A percentile compares a stretch with the other conserved stretches of the same genome.
phyloP scores from a whole-genome alignment of 2,888 invertebrate species.

The Clitarchus hookeri region DNA sequence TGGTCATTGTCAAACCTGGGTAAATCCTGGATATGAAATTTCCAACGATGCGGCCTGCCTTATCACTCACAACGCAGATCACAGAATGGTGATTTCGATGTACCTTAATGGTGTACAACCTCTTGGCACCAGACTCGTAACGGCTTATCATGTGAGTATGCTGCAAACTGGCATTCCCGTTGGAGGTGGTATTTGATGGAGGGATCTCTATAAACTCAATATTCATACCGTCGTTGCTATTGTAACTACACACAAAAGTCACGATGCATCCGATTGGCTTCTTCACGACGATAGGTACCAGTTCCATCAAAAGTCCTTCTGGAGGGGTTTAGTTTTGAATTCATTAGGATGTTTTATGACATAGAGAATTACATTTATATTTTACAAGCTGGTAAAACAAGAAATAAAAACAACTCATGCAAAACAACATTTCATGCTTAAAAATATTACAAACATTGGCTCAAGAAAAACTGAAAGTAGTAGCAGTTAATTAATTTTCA shows the following conservation, averaged over 20 bases:
- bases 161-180: slow-evolving; percentile 15
- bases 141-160: slow-evolving; percentile 27
- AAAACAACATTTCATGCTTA: neutral
- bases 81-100: slow-evolving; percentile 50
- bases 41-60: slow-evolving; percentile 49
- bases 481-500: too few species aligned
- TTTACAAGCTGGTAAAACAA: neutral
- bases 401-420: neutral
- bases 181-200: neutral
- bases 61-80: slow-evolving; percentile 51
- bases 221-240: slow-evolving; percentile 52
- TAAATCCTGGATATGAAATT: slow-evolving; percentile 51
- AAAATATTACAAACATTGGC: neutral
- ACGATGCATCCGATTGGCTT: slow-evolving; percentile 54
- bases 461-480: neutral
- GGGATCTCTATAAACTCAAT: slow-evolving; percentile 53
- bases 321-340: neutral
- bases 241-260: slow-evolving; percentile 59
- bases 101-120: slow-evolving; percentile 41
- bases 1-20: slow-evolving; percentile 50
- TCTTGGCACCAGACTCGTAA: slow-evolving; percentile 41
- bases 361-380: neutral
- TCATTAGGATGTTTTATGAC: neutral
- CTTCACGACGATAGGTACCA: slow-evolving; percentile 52
- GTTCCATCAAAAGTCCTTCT: slow-evolving; percentile 56